Evolutionary conservation across 1,140 invertebrate genomes (phyloP).

Genomic region (Drosophila persimilis): DNA sequence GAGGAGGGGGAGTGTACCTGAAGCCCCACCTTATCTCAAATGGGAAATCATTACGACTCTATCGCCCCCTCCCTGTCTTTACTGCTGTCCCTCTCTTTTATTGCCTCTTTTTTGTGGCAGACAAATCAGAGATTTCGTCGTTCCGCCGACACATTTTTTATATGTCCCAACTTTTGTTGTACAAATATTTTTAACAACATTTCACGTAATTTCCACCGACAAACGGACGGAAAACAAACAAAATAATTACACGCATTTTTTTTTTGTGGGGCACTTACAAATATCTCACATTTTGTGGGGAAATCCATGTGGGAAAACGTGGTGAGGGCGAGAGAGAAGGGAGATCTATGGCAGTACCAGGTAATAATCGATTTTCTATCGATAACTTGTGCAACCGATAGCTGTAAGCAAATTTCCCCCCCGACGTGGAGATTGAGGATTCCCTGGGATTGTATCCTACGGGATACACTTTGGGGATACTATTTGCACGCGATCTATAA

Average conservation of each 20-base stretch:
- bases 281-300: slow-evolving; percentile 56
- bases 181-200: slow-evolving; percentile 74
- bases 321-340: too few relatives aligned
- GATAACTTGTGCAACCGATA: too few relatives aligned
- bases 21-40: slow-evolving; percentile 72
- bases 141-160: slow-evolving; percentile 38
- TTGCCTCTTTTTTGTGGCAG: slow-evolving; percentile 61
- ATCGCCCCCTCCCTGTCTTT: background rate
- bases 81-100: slow-evolving; percentile 14
- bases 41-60: slow-evolving; percentile 73
- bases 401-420: too few relatives aligned
- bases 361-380: too few relatives aligned
- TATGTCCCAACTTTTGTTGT: slow-evolving; percentile 74
- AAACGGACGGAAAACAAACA: slow-evolving; percentile 6
- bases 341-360: too few relatives aligned
- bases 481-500: too few relatives aligned
- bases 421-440: too few relatives aligned
- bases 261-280: slow-evolving; percentile 60
- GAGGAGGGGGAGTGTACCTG: slow-evolving; percentile 28
- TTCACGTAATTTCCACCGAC: slow-evolving; percentile 68
- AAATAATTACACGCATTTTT: slow-evolving; percentile 66
- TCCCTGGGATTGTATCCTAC: too few relatives aligned
- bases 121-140: slow-evolving; percentile 59
- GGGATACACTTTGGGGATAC: too few relatives aligned
- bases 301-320: too few relatives aligned